Evolutionary conservation across 2,113 vertebrate species (phyloP).

Genomic region (Ardeotis arabs): DNA sequence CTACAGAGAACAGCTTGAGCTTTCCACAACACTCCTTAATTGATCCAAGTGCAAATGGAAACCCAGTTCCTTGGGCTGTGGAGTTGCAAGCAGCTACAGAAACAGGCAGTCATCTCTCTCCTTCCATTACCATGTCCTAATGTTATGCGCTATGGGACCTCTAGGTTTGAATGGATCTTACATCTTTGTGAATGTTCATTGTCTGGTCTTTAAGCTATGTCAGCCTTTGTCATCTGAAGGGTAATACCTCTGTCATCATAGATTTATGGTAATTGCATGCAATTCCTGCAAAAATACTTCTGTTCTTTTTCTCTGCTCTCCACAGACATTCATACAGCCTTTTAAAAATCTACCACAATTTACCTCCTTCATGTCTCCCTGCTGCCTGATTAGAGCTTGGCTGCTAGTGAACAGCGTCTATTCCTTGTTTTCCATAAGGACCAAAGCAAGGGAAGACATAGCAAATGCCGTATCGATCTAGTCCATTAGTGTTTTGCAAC

Average conservation of each 20-base stretch:
- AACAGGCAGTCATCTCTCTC: background rate
- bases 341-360: background rate
- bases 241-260: background rate
- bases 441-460: background rate
- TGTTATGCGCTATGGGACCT: fast-evolving
- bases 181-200: background rate
- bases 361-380: background rate
- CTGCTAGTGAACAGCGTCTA: background rate
- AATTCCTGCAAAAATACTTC: background rate
- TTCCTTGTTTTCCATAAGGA: background rate
- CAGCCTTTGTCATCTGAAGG: background rate
- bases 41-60: background rate
- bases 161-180: background rate
- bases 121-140: background rate
- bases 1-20: background rate
- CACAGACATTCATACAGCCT: background rate
- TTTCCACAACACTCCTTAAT: background rate
- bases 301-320: background rate
- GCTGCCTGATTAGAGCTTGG: background rate
- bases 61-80: background rate
- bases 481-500: background rate
- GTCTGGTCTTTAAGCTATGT: background rate
- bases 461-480: background rate
- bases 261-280: background rate
- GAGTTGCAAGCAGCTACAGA: background rate